Evolutionary conservation across 92 coral and sea anemone species (phyloP), one percentile per base, ranked within the genome.

Genomic region (Zoanthus gigantus): DNA sequence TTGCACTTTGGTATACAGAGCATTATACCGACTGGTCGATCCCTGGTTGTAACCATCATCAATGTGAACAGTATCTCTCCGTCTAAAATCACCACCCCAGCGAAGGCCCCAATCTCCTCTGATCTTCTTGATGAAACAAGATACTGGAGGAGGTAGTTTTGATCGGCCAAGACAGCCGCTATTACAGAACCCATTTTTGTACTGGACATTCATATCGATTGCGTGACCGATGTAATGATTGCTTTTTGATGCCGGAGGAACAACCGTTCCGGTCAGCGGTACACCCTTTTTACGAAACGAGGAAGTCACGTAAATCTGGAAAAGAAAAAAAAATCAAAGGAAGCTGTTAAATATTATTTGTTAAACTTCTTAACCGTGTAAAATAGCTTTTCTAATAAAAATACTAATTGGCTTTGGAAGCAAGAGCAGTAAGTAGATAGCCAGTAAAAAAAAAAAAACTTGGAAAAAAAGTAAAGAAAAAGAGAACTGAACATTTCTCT

Each of bases 211-310:
- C 92, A 92, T 89, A 77, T 89, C 92, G 79, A 89, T 89, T 12
- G 94, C 94, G 61, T 92, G 94, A 54, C 94, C 94, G 56, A 92
- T 78, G 9, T 65, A 76, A 74, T 92, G 94, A 32, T 92, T 92
- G 82, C 94, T 86, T 50, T 78, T 48, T 74, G 45, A 61, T 42
- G 94, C 88, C 0, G 92, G 92, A 29, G 77, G 76, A 12, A 86
- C 94, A 66, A 92, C 89, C 46, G 90, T 90, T 13, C 94, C 94
- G 2, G 14, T 2, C 15, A 84, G 16, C 1, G 52, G 69, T 5
- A 53, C 78, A 17, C 31, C 58, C 9, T 28, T 37, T 48, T 85
- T 71, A 58, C 92, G 72, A 87, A 78, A 92, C 17, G 94, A 92
- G 11, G 92, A 89, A 18, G 88, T 84, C 28, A 92, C 52, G 87